A percentile compares a stretch with the other conserved stretches of the same genome.
Conservation (phyloP, 2,113 vertebrate genomes). For the Formicarius rufipectus region DNA sequence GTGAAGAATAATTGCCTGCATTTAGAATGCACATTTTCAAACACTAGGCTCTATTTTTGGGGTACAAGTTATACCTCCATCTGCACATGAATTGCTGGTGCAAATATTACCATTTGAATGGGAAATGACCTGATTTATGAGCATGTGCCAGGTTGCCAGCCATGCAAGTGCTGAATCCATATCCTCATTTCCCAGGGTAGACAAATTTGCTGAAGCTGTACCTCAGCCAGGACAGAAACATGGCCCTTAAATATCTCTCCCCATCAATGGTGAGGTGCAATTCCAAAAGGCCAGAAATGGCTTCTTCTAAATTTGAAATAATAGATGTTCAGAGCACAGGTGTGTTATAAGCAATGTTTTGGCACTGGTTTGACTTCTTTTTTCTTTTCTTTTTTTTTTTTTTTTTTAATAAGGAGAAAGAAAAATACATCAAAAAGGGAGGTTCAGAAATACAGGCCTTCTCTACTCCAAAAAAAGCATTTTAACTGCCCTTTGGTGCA, state of each 20-base stretch:
- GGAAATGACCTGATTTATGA: conserved; percentile 17
- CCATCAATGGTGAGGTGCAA: background rate
- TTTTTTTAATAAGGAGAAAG: background rate
- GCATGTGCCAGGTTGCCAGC: background rate
- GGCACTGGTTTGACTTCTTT: background rate
- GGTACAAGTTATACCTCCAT: conserved; percentile 34
- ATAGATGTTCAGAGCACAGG: background rate
- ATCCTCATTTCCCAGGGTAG: background rate
- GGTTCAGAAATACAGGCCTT: background rate
- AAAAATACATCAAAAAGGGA: background rate
- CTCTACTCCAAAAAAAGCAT: background rate
- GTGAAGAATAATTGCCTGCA: background rate
- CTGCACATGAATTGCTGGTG: conserved; percentile 39
- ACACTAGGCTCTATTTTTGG: conserved; percentile 9
- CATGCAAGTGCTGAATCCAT: conserved; percentile 5
- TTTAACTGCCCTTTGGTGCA: background rate
- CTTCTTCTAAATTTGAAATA: background rate
- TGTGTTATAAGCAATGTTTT: background rate
- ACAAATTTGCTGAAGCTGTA: background rate
- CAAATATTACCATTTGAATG: conserved; percentile 53
- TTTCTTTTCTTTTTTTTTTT: background rate
- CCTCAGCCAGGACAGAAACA: background rate
- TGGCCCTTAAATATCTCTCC: background rate
- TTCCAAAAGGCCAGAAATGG: background rate
- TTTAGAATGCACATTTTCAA: conserved; percentile 5